phyloP scores from a whole-genome alignment of 2,113 vertebrate species.

The Takifugu flavidus region DNA sequence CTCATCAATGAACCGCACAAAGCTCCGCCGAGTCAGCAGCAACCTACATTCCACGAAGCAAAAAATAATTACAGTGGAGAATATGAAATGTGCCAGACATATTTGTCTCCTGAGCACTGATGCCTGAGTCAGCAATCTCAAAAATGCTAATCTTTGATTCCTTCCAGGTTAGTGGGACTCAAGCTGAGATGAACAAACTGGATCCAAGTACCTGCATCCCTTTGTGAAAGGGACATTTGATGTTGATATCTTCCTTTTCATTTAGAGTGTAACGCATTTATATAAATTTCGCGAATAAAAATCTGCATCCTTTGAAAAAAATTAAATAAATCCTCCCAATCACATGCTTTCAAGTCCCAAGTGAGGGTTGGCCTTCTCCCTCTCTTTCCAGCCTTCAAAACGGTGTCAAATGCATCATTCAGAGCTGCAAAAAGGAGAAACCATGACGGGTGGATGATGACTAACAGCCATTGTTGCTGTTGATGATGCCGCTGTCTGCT shows the following conservation, averaged over 20 bases:
- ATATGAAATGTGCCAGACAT: slow-evolving; percentile 55
- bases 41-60: slow-evolving; percentile 33
- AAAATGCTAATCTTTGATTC: slow-evolving; percentile 68
- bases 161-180: slow-evolving; percentile 65
- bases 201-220: slow-evolving; percentile 57
- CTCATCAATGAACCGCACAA: slow-evolving; percentile 31
- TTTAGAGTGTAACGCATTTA: slow-evolving; percentile 35
- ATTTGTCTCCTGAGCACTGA: slow-evolving; percentile 51
- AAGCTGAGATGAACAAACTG: slow-evolving; percentile 58
- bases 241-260: slow-evolving; percentile 24
- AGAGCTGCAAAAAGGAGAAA: not conserved
- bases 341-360: too few species aligned
- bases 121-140: slow-evolving; percentile 62
- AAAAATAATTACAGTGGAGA: slow-evolving; percentile 36
- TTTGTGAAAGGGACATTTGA: slow-evolving; percentile 60
- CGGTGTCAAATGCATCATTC: not conserved
- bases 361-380: not conserved
- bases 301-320: too few species aligned
- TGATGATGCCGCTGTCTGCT: slow-evolving; percentile 30
- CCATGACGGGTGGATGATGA: slow-evolving; percentile 6
- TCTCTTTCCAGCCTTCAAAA: too few species aligned
- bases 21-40: slow-evolving; percentile 46
- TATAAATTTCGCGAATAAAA: too few species aligned
- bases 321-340: too few species aligned
- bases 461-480: slow-evolving; percentile 4